Conservation (phyloP, 1,140 invertebrate genomes). For the Hylaeus anthracinus region DNA sequence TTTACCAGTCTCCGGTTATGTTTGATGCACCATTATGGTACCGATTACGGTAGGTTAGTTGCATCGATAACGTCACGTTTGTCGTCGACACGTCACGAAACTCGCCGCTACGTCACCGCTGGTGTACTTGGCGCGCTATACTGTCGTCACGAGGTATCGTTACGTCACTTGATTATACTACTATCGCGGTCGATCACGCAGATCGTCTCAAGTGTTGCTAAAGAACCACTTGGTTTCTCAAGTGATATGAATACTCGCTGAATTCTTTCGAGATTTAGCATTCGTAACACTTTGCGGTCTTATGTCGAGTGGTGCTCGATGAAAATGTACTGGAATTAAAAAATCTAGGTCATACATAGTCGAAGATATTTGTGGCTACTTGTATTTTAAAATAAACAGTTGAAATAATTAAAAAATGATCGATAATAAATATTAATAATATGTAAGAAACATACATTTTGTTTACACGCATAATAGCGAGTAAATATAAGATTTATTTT, state of each 20-base stretch:
- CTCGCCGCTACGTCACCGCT: conserved; percentile 31
- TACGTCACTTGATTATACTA: neutral
- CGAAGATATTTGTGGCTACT: too few relatives aligned
- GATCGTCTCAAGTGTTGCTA: neutral
- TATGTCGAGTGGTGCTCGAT: too few relatives aligned
- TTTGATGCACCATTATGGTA: conserved; percentile 79
- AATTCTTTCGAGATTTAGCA: too few relatives aligned
- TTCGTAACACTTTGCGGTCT: too few relatives aligned
- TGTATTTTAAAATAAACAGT: too few relatives aligned
- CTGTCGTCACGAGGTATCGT: neutral
- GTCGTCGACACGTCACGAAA: conserved; percentile 27
- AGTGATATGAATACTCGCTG: neutral
- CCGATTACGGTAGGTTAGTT: conserved; percentile 80
- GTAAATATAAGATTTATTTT: too few relatives aligned
- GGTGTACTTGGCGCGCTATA: neutral
- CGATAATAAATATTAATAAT: too few relatives aligned
- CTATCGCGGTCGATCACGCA: neutral
- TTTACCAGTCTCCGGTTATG: conserved; percentile 80
- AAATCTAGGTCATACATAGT: too few relatives aligned
- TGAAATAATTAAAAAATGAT: too few relatives aligned
- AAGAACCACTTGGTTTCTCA: neutral
- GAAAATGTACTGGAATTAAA: too few relatives aligned
- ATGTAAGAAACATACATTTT: too few relatives aligned
- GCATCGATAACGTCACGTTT: conserved; percentile 69
- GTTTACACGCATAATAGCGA: too few relatives aligned